Evolutionary conservation across 1,140 invertebrate genomes (phyloP).

Genomic region (Colletes gigas): DNA sequence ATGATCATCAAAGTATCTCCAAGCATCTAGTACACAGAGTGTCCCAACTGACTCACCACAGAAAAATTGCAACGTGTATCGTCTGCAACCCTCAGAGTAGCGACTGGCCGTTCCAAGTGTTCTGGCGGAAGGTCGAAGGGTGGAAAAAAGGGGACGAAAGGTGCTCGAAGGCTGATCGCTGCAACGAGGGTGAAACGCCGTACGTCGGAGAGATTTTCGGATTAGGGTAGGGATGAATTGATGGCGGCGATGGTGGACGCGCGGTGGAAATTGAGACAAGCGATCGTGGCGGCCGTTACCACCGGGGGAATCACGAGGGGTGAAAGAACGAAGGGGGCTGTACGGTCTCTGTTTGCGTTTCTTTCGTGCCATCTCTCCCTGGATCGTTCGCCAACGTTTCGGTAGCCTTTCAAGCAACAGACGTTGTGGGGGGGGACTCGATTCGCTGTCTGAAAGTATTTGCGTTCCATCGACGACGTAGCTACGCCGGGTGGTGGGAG

Average conservation of each 20-base stretch:
- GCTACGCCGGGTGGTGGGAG: background rate
- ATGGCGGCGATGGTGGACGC: background rate
- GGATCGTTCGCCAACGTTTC: constrained; percentile 16
- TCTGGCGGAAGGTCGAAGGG: constrained; percentile 17
- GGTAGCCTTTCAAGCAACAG: background rate
- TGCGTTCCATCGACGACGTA: background rate
- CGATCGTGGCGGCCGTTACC: background rate
- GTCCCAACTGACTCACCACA: background rate
- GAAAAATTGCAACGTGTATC: background rate
- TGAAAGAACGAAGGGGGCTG: background rate
- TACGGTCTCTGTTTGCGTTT: background rate
- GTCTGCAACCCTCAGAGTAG: background rate
- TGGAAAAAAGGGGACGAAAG: background rate
- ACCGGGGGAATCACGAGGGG: background rate
- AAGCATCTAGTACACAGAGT: background rate
- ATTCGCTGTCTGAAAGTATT: background rate
- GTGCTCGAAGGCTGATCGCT: constrained; percentile 17
- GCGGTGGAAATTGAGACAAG: constrained; percentile 25
- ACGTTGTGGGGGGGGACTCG: background rate
- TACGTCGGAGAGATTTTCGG: constrained; percentile 7
- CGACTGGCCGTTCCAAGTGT: background rate
- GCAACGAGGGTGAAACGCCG: constrained; percentile 13
- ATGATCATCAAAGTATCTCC: too few relatives aligned
- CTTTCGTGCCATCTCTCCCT: background rate
- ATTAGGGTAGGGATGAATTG: constrained; percentile 26